A percentile compares a stretch with the other conserved stretches of the same genome.
Evolutionary conservation across 2,888 invertebrate species (phyloP).

Genomic region (Drosophila falleni): DNA sequence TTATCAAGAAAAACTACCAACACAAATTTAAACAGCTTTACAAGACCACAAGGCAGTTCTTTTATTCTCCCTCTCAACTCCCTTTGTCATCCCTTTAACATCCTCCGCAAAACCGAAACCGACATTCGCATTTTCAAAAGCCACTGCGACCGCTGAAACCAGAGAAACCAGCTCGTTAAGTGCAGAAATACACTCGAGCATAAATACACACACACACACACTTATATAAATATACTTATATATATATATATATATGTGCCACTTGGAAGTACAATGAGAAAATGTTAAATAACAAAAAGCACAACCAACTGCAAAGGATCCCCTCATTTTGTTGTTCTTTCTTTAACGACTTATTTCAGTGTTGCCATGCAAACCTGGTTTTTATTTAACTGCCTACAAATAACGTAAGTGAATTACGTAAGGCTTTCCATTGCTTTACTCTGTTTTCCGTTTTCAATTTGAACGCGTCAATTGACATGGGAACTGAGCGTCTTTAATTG

Average conservation of each 20-base stretch:
- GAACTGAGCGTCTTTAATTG: constrained; percentile 10
- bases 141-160: constrained; percentile 55
- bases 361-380: constrained; percentile 64
- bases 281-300: constrained; percentile 47
- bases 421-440: constrained; percentile 26
- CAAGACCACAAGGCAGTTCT: neutral
- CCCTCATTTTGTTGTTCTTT: constrained; percentile 3
- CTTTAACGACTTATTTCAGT: constrained; percentile 22
- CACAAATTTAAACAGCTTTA: constrained; percentile 15
- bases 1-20: neutral
- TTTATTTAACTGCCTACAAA: constrained; percentile 57
- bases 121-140: constrained; percentile 29
- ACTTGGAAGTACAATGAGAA: constrained; percentile 56
- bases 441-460: constrained; percentile 28
- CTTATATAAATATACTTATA: constrained; percentile 12
- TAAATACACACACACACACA: constrained; percentile 10
- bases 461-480: constrained; percentile 38
- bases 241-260: constrained; percentile 9
- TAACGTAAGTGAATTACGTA: constrained; percentile 64
- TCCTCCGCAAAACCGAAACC: constrained; percentile 19
- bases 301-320: constrained; percentile 45
- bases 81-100: neutral
- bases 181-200: constrained; percentile 49
- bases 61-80: neutral
- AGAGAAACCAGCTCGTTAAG: constrained; percentile 62